These are phyloP conservation scores for Sebastes oblongus DNA, from an alignment of 2,797 vertebrate genomes.

Conservation along the genomic window DNA sequence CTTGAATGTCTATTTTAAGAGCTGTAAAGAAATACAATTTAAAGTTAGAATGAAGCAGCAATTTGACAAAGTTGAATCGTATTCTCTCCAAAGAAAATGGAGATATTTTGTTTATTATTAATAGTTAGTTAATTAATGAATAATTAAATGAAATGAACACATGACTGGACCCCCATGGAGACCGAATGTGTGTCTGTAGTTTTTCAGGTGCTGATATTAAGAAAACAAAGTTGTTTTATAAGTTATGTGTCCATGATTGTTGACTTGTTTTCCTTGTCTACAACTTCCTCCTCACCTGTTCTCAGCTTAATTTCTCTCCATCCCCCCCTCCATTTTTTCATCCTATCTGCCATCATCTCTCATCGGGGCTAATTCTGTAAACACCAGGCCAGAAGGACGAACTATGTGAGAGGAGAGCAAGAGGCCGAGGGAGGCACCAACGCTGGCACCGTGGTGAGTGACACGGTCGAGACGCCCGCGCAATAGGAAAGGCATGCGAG, in stretches of 20 bases:
- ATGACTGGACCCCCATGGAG: slow-evolving; percentile 2
- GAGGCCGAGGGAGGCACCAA: slow-evolving; percentile 49
- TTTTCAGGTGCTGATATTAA: background rate
- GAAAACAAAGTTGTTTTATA: background rate
- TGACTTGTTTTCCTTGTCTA: background rate
- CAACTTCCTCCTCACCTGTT: background rate
- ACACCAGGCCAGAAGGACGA: slow-evolving; percentile 67
- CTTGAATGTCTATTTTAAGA: slow-evolving; percentile 37
- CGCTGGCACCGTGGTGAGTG: slow-evolving; percentile 65
- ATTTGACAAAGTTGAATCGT: background rate
- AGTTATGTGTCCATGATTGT: background rate
- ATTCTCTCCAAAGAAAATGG: background rate
- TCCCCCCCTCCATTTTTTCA: background rate
- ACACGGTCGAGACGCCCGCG: slow-evolving; percentile 41
- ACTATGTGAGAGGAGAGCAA: slow-evolving; percentile 48
- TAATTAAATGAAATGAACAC: slow-evolving; percentile 9
- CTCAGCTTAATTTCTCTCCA: background rate
- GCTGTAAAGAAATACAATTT: slow-evolving; percentile 6
- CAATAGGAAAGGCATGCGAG: slow-evolving; percentile 33
- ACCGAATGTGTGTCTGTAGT: background rate
- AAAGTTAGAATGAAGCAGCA: slow-evolving; percentile 24
- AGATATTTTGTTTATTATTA: background rate
- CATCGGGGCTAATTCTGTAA: background rate
- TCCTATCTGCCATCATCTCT: background rate
- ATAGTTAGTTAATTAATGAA: too few species aligned